Evolutionary conservation across 2,113 vertebrate species (phyloP).

Genomic region (Acanthisitta chloris): DNA sequence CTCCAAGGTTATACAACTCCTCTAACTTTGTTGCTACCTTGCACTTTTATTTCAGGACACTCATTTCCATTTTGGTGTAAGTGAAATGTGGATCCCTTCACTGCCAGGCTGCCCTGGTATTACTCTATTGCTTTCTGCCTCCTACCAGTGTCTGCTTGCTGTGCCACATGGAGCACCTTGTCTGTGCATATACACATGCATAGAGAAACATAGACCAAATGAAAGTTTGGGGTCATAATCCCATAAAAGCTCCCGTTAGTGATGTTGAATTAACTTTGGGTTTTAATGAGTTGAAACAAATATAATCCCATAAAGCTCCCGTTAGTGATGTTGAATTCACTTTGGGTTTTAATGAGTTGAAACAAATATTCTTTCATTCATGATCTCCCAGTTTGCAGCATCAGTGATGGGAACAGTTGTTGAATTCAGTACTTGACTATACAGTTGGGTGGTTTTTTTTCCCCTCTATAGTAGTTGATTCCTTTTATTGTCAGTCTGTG

Average conservation of each 20-base stretch:
- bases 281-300: not conserved
- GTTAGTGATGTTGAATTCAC: not conserved
- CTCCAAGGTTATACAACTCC: not conserved
- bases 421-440: not conserved
- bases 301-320: not conserved
- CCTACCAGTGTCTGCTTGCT: not conserved
- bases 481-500: not conserved
- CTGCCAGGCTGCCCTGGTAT: not conserved
- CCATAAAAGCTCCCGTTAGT: not conserved
- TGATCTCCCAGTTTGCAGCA: not conserved
- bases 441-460: too few species aligned
- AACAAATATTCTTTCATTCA: not conserved
- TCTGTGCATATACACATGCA: not conserved
- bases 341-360: not conserved
- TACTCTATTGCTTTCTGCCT: not conserved
- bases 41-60: not conserved
- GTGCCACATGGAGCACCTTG: not conserved
- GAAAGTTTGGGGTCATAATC: not conserved
- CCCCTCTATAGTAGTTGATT: not conserved
- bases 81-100: not conserved
- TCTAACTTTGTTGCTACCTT: not conserved
- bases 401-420: not conserved
- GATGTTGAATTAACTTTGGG: not conserved
- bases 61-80: rapidly evolving
- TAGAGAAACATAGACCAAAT: not conserved